Conservation (phyloP, 2,113 vertebrate species). For the Trogon surrucura region DNA sequence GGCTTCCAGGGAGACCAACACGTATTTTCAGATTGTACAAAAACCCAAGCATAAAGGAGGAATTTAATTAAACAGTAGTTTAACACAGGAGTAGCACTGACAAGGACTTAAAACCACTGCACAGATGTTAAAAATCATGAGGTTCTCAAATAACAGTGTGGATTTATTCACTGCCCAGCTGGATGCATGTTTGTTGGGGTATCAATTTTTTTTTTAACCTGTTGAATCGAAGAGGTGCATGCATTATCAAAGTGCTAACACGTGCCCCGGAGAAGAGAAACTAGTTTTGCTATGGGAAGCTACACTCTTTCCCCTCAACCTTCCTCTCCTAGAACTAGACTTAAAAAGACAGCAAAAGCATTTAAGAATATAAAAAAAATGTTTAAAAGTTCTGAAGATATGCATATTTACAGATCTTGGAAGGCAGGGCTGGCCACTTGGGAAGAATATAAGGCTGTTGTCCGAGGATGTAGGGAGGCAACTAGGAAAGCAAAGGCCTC, state of each 20-base stretch:
- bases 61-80: not conserved
- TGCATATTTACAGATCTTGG: too few relatives aligned
- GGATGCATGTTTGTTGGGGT: not conserved
- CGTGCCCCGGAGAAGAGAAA: not conserved
- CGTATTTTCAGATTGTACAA: not conserved
- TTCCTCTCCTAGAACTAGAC: not conserved
- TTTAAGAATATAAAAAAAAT: not conserved
- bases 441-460: too few relatives aligned
- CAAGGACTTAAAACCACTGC: not conserved
- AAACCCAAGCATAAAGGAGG: not conserved
- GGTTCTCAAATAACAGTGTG: not conserved
- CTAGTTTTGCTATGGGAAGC: not conserved
- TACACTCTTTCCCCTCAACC: not conserved
- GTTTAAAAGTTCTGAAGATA: not conserved
- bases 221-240: not conserved
- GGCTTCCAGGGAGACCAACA: not conserved
- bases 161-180: not conserved
- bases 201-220: not conserved
- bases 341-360: not conserved
- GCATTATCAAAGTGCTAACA: not conserved
- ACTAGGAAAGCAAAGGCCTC: too few relatives aligned
- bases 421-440: too few relatives aligned
- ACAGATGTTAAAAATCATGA: not conserved
- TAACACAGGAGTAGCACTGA: not conserved
- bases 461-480: too few relatives aligned